Conservation (phyloP, 2,888 invertebrate genomes). For the Drosophila peninsularis region DNA sequence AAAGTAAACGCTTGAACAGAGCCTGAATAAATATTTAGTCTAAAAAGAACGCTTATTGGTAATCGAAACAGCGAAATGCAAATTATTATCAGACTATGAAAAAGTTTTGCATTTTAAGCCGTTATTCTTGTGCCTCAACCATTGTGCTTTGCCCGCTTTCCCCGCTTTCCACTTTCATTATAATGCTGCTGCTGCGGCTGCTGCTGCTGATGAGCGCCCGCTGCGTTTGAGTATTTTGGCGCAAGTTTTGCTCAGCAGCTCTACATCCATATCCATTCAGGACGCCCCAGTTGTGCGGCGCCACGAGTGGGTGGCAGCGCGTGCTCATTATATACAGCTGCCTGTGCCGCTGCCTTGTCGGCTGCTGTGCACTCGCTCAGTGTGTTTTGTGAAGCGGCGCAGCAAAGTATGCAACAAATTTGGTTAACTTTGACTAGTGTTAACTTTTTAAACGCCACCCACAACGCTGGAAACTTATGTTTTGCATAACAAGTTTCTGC, state of each 20-base stretch:
- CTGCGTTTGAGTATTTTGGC: slow-evolving; percentile 72
- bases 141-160: slow-evolving; percentile 65
- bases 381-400: slow-evolving; percentile 73
- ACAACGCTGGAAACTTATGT: slow-evolving; percentile 44
- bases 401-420: slow-evolving; percentile 79
- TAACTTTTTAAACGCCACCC: slow-evolving; percentile 74
- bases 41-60: slow-evolving; percentile 33
- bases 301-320: slow-evolving; percentile 28
- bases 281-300: slow-evolving; percentile 62
- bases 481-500: slow-evolving; percentile 33
- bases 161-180: slow-evolving; percentile 47
- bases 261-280: slow-evolving; percentile 46
- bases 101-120: slow-evolving; percentile 65
- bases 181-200: slow-evolving; percentile 27
- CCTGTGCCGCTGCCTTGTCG: slow-evolving; percentile 11
- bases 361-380: slow-evolving; percentile 49
- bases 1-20: slow-evolving; percentile 22
- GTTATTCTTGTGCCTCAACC: slow-evolving; percentile 56
- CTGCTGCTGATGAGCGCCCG: slow-evolving; percentile 56
- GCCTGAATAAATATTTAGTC: slow-evolving; percentile 37
- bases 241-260: slow-evolving; percentile 63
- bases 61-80: slow-evolving; percentile 54
- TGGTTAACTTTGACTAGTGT: slow-evolving; percentile 77
- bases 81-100: slow-evolving; percentile 32
- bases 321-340: slow-evolving; percentile 70